Conservation (phyloP, 2,888 invertebrate species). For the Ophraella communa region DNA sequence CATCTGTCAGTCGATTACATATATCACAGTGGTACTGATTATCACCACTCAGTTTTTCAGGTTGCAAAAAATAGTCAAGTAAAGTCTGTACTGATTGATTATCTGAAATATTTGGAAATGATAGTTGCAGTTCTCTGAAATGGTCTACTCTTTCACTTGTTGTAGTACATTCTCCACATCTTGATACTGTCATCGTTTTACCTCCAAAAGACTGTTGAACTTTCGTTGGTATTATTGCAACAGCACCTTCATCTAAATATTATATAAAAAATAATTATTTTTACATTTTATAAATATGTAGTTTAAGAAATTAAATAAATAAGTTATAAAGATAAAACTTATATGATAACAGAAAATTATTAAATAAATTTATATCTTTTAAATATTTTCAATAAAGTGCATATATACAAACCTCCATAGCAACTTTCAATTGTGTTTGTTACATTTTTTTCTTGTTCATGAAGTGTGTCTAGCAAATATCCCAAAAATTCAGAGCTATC, state of each 20-base stretch:
- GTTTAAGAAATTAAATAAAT: too few relatives aligned
- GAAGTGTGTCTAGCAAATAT: slow-evolving; percentile 73
- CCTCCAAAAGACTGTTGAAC: slow-evolving; percentile 81
- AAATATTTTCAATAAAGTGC: background rate
- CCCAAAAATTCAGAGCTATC: slow-evolving; percentile 88
- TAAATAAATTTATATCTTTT: too few relatives aligned
- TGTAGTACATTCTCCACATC: slow-evolving; percentile 75
- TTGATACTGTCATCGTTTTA: slow-evolving; percentile 74
- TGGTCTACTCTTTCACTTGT: slow-evolving; percentile 77
- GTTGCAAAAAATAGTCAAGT: slow-evolving; percentile 77
- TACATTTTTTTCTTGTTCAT: slow-evolving; percentile 70
- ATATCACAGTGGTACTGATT: slow-evolving; percentile 83
- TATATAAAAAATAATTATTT: background rate
- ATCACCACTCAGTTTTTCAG: slow-evolving; percentile 79
- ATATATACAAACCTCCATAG: slow-evolving; percentile 36
- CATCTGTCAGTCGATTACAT: slow-evolving; percentile 78
- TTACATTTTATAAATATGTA: background rate
- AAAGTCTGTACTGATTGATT: slow-evolving; percentile 77
- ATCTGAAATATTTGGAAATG: slow-evolving; percentile 67
- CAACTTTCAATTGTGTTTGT: slow-evolving; percentile 1
- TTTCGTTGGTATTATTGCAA: slow-evolving; percentile 56
- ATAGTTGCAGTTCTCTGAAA: slow-evolving; percentile 81
- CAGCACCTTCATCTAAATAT: slow-evolving; percentile 35
- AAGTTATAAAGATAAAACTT: too few relatives aligned
- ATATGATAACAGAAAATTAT: too few relatives aligned